These are phyloP conservation scores for Rosalia funebris DNA, from an alignment of 2,888 invertebrate genomes.

Conservation along the genomic window DNA sequence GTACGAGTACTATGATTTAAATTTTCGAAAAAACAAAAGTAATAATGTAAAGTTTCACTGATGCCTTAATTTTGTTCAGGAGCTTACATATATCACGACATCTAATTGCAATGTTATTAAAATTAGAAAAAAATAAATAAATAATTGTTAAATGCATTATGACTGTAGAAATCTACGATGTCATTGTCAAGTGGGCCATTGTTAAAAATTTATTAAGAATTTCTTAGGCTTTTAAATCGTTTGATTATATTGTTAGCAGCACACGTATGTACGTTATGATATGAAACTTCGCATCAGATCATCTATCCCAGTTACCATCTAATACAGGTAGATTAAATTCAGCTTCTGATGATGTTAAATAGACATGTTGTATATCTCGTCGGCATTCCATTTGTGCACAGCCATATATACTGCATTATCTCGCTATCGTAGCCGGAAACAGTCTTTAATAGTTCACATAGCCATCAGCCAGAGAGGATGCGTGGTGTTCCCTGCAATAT, in stretches of 20 bases:
- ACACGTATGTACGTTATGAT: conserved; percentile 30
- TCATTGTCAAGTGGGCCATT: too few species aligned
- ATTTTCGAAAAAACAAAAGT: too few species aligned
- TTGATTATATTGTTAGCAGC: conserved; percentile 35
- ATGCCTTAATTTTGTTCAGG: too few species aligned
- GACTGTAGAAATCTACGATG: too few species aligned
- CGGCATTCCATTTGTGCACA: not conserved
- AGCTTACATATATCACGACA: too few species aligned
- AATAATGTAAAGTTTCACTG: too few species aligned
- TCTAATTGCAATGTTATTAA: too few species aligned
- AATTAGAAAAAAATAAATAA: too few species aligned
- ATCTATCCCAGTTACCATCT: conserved; percentile 26
- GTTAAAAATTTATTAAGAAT: too few species aligned
- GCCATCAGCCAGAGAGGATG: conserved; percentile 20
- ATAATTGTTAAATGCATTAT: too few species aligned
- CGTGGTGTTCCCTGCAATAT: conserved; percentile 5
- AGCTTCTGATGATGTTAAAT: conserved; percentile 15
- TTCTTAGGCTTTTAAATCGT: too few species aligned
- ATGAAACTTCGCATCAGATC: conserved; percentile 21
- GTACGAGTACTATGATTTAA: too few species aligned
- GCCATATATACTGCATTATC: conserved; percentile 13
- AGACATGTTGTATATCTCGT: not conserved
- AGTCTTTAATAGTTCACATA: conserved; percentile 24
- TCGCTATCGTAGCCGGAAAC: not conserved
- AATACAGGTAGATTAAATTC: conserved; percentile 28